Percentiles rank a stretch among this genome's conserved stretches.
These are phyloP conservation scores for Bucco capensis DNA, from an alignment of 2,113 vertebrate genomes.

Conservation along the genomic window DNA sequence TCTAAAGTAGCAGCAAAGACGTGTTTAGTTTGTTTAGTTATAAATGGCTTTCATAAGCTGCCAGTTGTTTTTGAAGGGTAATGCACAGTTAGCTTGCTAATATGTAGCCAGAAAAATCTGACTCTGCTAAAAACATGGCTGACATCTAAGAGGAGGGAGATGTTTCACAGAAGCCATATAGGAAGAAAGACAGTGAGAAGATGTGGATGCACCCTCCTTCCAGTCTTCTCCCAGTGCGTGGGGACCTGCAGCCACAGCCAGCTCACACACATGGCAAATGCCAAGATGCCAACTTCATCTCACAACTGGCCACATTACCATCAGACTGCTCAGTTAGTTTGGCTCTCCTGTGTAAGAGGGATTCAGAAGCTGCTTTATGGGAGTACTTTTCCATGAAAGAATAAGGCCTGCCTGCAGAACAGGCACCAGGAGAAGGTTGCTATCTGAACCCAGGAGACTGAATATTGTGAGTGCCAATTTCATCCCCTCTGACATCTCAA, in stretches of 20 bases:
- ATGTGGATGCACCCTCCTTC: not conserved
- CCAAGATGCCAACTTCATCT: fast-evolving
- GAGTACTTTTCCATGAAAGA: not conserved
- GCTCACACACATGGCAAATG: fast-evolving
- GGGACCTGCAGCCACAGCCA: not conserved
- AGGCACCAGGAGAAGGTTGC: not conserved
- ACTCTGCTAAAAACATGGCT: not conserved
- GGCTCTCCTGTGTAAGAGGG: not conserved
- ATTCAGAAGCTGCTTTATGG: not conserved
- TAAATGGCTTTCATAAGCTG: not conserved
- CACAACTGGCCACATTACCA: not conserved
- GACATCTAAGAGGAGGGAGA: not conserved
- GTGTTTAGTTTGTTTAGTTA: fast-evolving
- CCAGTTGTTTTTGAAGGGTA: not conserved
- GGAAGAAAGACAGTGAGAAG: not conserved
- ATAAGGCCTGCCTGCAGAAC: not conserved
- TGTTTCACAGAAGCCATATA: fast-evolving
- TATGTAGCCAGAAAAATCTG: not conserved
- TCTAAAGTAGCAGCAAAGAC: not conserved
- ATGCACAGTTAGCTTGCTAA: not conserved
- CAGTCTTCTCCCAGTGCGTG: not conserved
- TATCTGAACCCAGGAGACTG: fast-evolving
- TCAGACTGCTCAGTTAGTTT: not conserved
- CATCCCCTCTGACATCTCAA: not conserved
- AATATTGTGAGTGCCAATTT: not conserved